Conservation (phyloP, 2,797 vertebrate species). For the Platalea minor region DNA sequence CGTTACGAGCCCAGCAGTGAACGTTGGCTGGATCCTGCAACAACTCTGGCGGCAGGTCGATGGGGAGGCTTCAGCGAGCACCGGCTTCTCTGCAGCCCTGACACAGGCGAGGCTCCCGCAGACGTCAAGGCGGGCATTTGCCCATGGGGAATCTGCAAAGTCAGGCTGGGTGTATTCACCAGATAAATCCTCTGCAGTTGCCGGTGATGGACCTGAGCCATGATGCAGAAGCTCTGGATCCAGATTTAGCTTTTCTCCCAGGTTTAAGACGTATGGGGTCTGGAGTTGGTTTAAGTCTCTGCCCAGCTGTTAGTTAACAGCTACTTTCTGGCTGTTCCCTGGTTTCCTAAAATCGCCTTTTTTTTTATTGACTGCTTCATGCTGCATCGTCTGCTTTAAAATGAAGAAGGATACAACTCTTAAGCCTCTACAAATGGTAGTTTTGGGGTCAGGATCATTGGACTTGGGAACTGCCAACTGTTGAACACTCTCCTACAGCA, state of each 20-base stretch:
- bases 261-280: background rate
- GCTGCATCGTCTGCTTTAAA: background rate
- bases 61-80: background rate
- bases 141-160: background rate
- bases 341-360: background rate
- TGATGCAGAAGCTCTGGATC: background rate
- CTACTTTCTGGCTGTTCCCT: background rate
- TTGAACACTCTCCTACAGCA: background rate
- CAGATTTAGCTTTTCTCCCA: background rate
- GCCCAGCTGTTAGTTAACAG: background rate
- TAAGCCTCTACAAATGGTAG: background rate
- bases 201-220: background rate
- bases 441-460: background rate
- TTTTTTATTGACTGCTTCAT: background rate
- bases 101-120: background rate
- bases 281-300: background rate
- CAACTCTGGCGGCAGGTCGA: background rate
- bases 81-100: background rate
- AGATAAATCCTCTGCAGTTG: background rate
- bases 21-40: background rate
- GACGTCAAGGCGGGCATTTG: background rate
- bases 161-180: background rate
- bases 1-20: background rate
- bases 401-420: background rate
- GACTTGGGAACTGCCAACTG: background rate